Percentiles rank a stretch among this genome's conserved stretches.
These are phyloP conservation scores for Diachasmimorpha longicaudata DNA, from an alignment of 1,140 invertebrate species.

Conservation along the genomic window DNA sequence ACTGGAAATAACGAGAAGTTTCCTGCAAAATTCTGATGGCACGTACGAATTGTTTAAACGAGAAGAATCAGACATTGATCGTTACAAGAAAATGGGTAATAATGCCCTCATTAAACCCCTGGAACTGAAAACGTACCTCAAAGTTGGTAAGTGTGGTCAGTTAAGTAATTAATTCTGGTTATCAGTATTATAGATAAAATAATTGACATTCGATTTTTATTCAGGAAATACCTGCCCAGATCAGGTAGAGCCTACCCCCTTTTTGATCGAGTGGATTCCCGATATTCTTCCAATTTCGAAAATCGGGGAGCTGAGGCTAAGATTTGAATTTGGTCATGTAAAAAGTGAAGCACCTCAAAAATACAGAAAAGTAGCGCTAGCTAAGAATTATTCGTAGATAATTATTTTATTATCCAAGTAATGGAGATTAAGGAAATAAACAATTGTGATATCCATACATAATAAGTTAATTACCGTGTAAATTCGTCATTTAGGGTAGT, in stretches of 20 bases:
- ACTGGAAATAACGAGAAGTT: constrained; percentile 71
- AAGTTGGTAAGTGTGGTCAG: constrained; percentile 68
- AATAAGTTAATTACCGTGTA: too few species aligned
- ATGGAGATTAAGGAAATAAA: background rate
- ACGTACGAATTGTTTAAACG: constrained; percentile 69
- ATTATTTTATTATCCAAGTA: background rate
- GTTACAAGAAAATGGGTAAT: constrained; percentile 60
- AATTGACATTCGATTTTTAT: constrained; percentile 37
- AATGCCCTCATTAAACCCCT: constrained; percentile 69
- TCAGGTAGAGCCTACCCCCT: constrained; percentile 72
- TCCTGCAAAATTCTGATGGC: constrained; percentile 72
- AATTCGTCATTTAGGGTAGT: background rate
- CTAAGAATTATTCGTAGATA: background rate
- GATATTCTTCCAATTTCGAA: constrained; percentile 74
- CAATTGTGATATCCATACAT: background rate
- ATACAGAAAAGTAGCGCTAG: background rate
- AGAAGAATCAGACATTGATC: constrained; percentile 64
- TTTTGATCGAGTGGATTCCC: constrained; percentile 80
- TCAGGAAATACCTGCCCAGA: constrained; percentile 67
- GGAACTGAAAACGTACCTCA: constrained; percentile 74
- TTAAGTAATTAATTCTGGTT: background rate
- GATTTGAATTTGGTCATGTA: constrained; percentile 46
- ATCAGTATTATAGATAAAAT: background rate
- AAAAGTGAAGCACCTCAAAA: constrained; percentile 37
- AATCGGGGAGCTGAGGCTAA: constrained; percentile 35